Evolutionary conservation across 2,888 invertebrate genomes (phyloP).

Genomic region (Phania funesta): DNA sequence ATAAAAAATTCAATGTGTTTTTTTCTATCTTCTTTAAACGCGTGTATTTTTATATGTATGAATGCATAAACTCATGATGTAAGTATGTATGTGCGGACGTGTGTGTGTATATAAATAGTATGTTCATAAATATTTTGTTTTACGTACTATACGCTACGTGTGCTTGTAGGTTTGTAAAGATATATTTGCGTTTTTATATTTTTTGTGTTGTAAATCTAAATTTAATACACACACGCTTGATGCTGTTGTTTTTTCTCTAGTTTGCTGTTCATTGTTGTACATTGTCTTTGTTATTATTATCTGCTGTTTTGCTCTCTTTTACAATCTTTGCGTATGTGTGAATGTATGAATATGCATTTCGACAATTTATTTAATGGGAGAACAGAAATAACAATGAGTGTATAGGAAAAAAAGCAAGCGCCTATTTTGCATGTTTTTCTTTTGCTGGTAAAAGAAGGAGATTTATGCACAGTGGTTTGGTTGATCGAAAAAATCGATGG

Average conservation of each 20-base stretch:
- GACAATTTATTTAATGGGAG: conserved; percentile 45
- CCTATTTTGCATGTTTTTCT: background rate
- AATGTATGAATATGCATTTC: conserved; percentile 61
- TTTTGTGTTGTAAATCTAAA: conserved; percentile 32
- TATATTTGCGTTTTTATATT: too few species aligned
- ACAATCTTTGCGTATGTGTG: background rate
- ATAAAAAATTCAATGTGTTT: conserved; percentile 22
- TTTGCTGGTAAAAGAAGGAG: conserved; percentile 16
- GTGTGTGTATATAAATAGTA: background rate
- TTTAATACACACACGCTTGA: conserved; percentile 14
- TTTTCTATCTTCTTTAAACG: conserved; percentile 24
- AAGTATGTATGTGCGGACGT: background rate
- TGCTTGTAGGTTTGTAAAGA: background rate
- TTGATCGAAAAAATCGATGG: background rate
- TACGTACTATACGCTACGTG: too few species aligned
- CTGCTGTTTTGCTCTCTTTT: background rate
- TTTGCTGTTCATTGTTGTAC: background rate
- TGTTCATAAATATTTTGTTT: background rate
- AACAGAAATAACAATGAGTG: conserved; percentile 42
- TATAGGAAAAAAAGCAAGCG: background rate
- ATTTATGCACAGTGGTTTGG: conserved; percentile 20
- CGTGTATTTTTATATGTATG: conserved; percentile 42
- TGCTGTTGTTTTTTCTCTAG: conserved; percentile 2
- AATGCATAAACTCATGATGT: conserved; percentile 10
- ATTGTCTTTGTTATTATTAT: background rate